phyloP scores from a whole-genome alignment of 2,888 invertebrate genomes.

The Vesta saturnalis region DNA sequence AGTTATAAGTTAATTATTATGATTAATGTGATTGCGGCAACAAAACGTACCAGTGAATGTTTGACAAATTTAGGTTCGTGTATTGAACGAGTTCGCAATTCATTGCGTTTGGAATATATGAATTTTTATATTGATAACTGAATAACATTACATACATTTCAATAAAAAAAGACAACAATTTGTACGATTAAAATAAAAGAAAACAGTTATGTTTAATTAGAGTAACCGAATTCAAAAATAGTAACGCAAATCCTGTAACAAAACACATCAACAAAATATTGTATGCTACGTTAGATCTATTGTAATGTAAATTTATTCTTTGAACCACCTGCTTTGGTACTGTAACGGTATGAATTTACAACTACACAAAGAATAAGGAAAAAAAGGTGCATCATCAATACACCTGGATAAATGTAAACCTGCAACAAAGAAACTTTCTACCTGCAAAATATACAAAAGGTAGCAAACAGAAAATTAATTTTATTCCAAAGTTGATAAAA shows the following conservation, averaged over 20 bases:
- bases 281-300: conserved; percentile 15
- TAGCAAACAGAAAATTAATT: conserved; percentile 26
- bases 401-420: conserved; percentile 25
- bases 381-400: conserved; percentile 28
- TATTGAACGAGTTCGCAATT: too few relatives aligned
- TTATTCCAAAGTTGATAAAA: conserved; percentile 19
- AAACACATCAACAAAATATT: not conserved
- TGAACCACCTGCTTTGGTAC: conserved; percentile 20
- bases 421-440: conserved; percentile 25
- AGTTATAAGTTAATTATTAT: too few relatives aligned
- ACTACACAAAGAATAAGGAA: conserved; percentile 25
- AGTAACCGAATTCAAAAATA: not conserved
- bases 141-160: too few relatives aligned
- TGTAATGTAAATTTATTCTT: conserved; percentile 28
- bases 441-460: conserved; percentile 28
- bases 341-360: conserved; percentile 30
- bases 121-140: too few relatives aligned
- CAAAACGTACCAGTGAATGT: too few relatives aligned
- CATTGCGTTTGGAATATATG: too few relatives aligned
- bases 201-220: not conserved
- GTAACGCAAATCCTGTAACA: not conserved
- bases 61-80: too few relatives aligned
- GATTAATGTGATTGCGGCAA: too few relatives aligned
- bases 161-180: too few relatives aligned
- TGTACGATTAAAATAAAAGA: not conserved